Percentiles rank a stretch among this genome's conserved stretches.
Evolutionary conservation across 2,113 vertebrate species (phyloP).

Genomic region (Pollimyrus isidori): DNA sequence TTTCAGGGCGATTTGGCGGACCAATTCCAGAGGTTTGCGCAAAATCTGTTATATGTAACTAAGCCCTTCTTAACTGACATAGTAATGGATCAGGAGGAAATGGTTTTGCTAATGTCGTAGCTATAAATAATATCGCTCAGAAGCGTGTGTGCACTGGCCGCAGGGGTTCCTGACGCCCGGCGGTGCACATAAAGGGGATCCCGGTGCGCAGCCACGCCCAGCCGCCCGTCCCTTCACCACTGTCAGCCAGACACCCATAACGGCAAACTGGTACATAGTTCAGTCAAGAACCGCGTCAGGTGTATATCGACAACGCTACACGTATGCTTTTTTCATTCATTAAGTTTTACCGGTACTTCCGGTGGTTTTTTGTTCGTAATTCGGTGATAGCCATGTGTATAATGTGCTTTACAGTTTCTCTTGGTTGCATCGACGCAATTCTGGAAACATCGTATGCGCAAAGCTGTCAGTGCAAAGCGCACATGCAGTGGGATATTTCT

Average conservation of each 20-base stretch:
- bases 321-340: neutral
- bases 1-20: neutral
- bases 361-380: neutral
- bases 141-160: neutral
- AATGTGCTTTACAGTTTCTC: neutral
- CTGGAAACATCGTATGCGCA: neutral
- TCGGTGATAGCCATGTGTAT: neutral
- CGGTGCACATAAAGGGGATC: neutral
- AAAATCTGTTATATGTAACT: neutral
- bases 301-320: neutral
- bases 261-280: neutral
- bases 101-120: neutral
- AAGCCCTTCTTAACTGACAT: neutral
- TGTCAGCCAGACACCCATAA: neutral
- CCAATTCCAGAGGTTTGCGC: neutral
- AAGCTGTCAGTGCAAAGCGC: neutral
- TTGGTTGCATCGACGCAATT: neutral
- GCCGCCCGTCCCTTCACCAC: neutral
- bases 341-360: neutral
- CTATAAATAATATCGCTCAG: neutral
- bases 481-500: neutral
- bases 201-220: neutral
- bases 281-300: neutral
- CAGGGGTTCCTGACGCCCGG: neutral
- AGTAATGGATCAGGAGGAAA: neutral